These are phyloP conservation scores for Phainopepla nitens DNA, from an alignment of 2,113 vertebrate genomes.

Conservation along the genomic window DNA sequence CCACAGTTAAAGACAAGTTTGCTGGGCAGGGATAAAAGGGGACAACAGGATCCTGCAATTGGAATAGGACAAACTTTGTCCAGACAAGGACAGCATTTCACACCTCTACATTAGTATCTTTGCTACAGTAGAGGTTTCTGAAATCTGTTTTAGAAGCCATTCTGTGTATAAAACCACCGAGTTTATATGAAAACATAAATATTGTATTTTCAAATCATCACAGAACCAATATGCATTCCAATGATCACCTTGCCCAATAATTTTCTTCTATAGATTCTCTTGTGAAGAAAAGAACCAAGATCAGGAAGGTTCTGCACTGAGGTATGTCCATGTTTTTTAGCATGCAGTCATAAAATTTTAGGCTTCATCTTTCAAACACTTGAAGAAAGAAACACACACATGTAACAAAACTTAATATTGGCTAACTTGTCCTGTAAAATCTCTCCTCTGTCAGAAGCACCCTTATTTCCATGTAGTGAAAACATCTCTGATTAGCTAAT, in stretches of 20 bases:
- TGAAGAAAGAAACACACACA: neutral
- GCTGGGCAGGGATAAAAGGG: neutral
- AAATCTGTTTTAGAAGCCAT: neutral
- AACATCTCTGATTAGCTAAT: neutral
- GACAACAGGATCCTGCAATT: neutral
- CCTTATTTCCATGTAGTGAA: neutral
- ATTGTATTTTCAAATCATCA: neutral
- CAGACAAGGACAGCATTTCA: neutral
- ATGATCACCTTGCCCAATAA: neutral
- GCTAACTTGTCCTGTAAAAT: neutral
- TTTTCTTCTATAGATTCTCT: neutral
- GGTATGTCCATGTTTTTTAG: neutral
- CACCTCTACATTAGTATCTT: accelerated
- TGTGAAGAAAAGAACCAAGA: neutral
- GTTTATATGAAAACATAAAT: neutral
- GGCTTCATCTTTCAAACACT: neutral
- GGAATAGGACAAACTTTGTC: neutral
- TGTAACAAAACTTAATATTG: neutral
- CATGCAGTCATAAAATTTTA: neutral
- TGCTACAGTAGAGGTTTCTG: neutral
- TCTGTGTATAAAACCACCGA: neutral
- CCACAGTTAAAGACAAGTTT: neutral
- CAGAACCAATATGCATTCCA: neutral
- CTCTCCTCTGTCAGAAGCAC: neutral
- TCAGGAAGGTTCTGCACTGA: neutral